A percentile compares a stretch with the other conserved stretches of the same genome.
phyloP scores from a whole-genome alignment of 2,797 vertebrate species.

The Mionectes olivaceus region DNA sequence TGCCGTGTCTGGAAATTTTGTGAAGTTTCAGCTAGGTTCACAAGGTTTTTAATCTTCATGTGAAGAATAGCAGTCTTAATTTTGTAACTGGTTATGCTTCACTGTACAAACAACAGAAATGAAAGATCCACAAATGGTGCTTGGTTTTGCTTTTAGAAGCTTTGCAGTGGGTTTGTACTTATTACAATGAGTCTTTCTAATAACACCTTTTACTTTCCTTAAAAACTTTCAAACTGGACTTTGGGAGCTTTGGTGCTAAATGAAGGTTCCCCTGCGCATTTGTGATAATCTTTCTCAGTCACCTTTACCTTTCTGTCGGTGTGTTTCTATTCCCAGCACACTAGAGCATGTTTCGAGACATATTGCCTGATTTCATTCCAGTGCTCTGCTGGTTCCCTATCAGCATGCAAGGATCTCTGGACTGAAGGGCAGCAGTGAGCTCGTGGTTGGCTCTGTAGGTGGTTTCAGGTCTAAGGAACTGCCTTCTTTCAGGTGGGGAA shows the following conservation, averaged over 20 bases:
- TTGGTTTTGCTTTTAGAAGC: slow-evolving; percentile 56
- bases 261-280: slow-evolving; percentile 48
- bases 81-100: neutral
- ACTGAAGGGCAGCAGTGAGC: slow-evolving; percentile 25
- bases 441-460: slow-evolving; percentile 70
- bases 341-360: slow-evolving; percentile 27
- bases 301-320: slow-evolving; percentile 60
- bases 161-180: slow-evolving; percentile 38
- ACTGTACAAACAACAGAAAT: neutral
- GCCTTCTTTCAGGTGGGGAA: slow-evolving; percentile 73
- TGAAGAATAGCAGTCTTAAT: neutral
- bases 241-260: slow-evolving; percentile 44
- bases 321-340: slow-evolving; percentile 60
- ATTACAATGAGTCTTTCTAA: slow-evolving; percentile 49
- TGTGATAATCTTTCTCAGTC: slow-evolving; percentile 52
- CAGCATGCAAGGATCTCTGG: neutral
- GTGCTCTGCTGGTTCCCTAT: neutral
- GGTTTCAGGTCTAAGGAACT: slow-evolving; percentile 56
- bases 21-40: neutral
- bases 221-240: slow-evolving; percentile 43
- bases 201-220: slow-evolving; percentile 36
- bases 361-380: slow-evolving; percentile 4
- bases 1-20: neutral
- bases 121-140: neutral
- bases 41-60: neutral